Evolutionary conservation across 2,113 vertebrate genomes (phyloP), one percentile per base, ranked within the genome.

Genomic region (Nipponia nippon): DNA sequence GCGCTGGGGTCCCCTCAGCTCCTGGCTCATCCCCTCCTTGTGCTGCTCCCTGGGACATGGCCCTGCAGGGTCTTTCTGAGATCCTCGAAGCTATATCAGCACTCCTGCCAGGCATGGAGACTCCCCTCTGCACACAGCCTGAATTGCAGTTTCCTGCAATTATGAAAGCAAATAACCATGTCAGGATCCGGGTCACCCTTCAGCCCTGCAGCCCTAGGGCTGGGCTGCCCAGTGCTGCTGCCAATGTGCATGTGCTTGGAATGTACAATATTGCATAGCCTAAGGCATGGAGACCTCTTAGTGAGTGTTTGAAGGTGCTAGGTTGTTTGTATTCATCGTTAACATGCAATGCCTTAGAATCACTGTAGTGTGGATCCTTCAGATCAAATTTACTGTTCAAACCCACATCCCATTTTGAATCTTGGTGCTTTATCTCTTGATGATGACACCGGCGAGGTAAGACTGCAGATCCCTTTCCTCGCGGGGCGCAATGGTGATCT

Each of bases 371-470:
- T 69, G 44, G 32, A 63, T 83, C 47, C 29, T 36, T 67, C 29
- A 77, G 23, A 52, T 36, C 8, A 49, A 40, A 63, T 83, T 47
- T 65, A 47, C 83, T 42, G 32, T 26, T 63, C 62, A 65, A 89
- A 65, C 23, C 14, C 21, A 13, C 11, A 44, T 25, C 40, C 34
- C 16, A 4, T 69, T 93, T 66, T 73, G 42, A 49, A 42, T 77
- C 80, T 73, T n/a, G 20, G 13, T 76, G 40, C 21, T 85, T 49
- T 56, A 22, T 73, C 16, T 65, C 40, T 34, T 44, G 36, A 38
- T 55, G 58, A 44, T 1, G 2, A 34, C 34, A 30, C 0, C 0
- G 1, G 18, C 53, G 55, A 46, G 13, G 27, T 32, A 32, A 82
- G 66, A 23, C 10, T 63, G 80, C 9, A 12, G 25, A 17, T 65